Percentiles rank a stretch among this genome's conserved stretches.
Evolutionary conservation across 2,888 invertebrate species (phyloP).

Genomic region (Mythimna impura): DNA sequence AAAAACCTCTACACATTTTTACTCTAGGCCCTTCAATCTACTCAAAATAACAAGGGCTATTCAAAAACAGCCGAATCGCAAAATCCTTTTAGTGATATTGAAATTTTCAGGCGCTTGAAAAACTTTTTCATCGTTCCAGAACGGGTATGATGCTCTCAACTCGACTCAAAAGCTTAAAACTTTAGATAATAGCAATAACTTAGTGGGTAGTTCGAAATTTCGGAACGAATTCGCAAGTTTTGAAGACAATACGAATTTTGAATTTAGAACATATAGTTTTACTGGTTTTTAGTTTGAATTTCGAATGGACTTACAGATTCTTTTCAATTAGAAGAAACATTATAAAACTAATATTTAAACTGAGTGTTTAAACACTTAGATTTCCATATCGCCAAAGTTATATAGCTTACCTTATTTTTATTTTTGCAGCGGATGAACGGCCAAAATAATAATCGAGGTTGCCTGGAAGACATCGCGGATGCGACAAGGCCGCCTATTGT

Average conservation of each 20-base stretch:
- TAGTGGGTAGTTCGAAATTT: slow-evolving; percentile 44
- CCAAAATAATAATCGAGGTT: too few species aligned
- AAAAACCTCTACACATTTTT: slow-evolving; percentile 26
- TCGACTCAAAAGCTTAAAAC: slow-evolving; percentile 52
- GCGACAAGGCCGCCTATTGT: too few species aligned
- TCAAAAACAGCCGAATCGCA: slow-evolving; percentile 69
- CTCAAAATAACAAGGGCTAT: slow-evolving; percentile 63
- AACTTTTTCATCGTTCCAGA: slow-evolving; percentile 61
- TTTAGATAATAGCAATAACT: slow-evolving; percentile 64
- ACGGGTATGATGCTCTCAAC: slow-evolving; percentile 51
- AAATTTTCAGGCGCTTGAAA: slow-evolving; percentile 67
- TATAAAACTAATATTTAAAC: too few species aligned
- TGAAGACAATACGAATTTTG: slow-evolving; percentile 39
- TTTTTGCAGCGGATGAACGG: too few species aligned
- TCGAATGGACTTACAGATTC: background rate
- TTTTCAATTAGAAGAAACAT: too few species aligned
- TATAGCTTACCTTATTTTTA: too few species aligned
- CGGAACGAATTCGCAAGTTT: slow-evolving; percentile 23
- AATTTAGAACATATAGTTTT: slow-evolving; percentile 31
- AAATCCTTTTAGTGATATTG: slow-evolving; percentile 75
- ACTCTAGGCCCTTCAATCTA: slow-evolving; percentile 51
- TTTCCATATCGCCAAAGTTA: too few species aligned
- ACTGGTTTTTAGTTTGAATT: slow-evolving; percentile 6
- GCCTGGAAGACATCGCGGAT: too few species aligned
- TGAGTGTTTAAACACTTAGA: too few species aligned